A percentile compares a stretch with the other conserved stretches of the same genome.
phyloP scores from a whole-genome alignment of 2,797 vertebrate genomes.

The Natrix natrix region DNA sequence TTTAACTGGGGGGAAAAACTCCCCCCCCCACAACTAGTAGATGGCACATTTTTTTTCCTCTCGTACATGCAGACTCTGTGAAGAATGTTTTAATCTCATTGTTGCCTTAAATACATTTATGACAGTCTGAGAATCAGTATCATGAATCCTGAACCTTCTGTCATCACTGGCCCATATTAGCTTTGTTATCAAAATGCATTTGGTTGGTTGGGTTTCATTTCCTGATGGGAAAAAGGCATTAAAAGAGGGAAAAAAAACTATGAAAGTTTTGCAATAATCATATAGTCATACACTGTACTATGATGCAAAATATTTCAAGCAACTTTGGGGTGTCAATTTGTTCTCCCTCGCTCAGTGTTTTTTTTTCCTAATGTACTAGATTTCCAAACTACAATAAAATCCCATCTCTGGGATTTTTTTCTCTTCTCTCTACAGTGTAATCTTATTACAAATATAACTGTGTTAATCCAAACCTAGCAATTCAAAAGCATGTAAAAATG shows the following conservation, averaged over 20 bases:
- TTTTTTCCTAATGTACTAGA: no score
- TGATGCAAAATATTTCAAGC: no score
- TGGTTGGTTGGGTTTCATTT: neutral
- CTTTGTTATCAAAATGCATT: neutral
- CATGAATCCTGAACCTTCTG: neutral
- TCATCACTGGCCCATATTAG: neutral
- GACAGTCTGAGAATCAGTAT: neutral
- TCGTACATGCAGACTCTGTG: neutral
- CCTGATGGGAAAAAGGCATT: neutral
- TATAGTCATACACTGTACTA: neutral
- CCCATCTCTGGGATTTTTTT: neutral
- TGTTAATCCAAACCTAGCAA: no score
- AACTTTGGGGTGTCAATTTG: no score
- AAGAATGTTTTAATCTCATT: neutral
- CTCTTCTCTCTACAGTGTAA: no score
- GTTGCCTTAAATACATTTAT: neutral
- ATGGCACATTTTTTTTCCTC: neutral
- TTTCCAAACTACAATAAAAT: neutral
- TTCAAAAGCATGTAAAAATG: no score
- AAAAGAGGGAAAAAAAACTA: neutral
- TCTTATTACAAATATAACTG: no score
- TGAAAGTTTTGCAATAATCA: neutral
- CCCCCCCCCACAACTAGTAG: neutral
- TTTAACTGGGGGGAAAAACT: neutral
- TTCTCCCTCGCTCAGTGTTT: no score